Evolutionary conservation across 2,797 vertebrate species (phyloP), one percentile per base, ranked within the genome.

Genomic region (Chaenodraco wilsoni): DNA sequence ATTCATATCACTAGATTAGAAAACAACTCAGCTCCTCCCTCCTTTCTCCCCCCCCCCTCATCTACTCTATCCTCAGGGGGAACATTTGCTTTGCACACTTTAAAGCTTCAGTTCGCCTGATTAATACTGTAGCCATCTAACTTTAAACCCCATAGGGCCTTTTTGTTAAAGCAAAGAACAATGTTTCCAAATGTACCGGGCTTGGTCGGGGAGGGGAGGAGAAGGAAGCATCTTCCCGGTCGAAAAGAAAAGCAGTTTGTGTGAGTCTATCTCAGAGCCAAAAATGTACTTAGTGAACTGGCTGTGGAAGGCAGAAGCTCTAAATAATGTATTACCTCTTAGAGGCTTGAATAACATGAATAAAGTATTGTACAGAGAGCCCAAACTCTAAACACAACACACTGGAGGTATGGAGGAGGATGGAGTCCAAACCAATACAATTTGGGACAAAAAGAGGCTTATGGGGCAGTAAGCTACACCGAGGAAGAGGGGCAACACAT

Each of bases 251-350:
- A 78, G 82, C 79, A 78, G 81, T 78, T 84, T 83, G 82, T 62
- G 79, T 7, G 71, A 82, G 79, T 89, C 83, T 80, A 80, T 87
- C 87, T 83, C 71, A 54, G 69, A 92, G 92, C 91, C 90, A 92
- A 90, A 94, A 93, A 91, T 72, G 85, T 91, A 92, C 92, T 92
- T 91, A 92, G 90, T 76, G 89, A 88, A 88, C 86, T 82, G 85
- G 84, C 90, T 90, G 87, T 81, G 79, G 84, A 88, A 91, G 86
- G 89, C 81, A 87, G 82, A 88, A 83, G 83, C 86, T 83, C 81
- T 94, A 89, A 94, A 93, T 93, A 91, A 92, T 94, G 81, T 86
- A 93, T 89, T 58, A 73, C 78, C 82, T 92, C 88, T 93, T 89
- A 91, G 86, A 89, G 87, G 85, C 80, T 91, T 89, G 89, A 89